Conservation (phyloP, 2,797 vertebrate genomes). For the Capromys pilorides region DNA sequence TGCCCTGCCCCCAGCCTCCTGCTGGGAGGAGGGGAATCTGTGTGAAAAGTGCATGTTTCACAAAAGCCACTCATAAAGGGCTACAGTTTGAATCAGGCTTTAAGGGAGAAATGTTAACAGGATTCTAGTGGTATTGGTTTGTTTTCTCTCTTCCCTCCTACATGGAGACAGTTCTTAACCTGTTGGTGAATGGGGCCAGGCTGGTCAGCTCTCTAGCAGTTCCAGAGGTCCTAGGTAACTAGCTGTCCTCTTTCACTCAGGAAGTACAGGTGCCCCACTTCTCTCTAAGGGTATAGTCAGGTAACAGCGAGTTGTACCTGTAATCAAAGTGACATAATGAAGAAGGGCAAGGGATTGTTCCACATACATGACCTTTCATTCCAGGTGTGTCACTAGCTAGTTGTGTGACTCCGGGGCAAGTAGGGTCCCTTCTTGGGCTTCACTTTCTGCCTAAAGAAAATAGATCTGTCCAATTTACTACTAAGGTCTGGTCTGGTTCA, state of each 20-base stretch:
- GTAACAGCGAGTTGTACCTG: neutral
- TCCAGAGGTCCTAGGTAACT: neutral
- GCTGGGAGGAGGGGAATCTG: slow-evolving; percentile 34
- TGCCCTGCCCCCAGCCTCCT: slow-evolving; percentile 12
- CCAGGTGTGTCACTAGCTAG: neutral
- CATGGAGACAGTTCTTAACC: neutral
- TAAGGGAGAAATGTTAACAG: slow-evolving; percentile 55
- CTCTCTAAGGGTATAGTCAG: accelerated
- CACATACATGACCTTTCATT: neutral
- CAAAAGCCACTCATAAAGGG: slow-evolving; percentile 39
- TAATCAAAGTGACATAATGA: neutral
- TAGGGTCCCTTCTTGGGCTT: neutral
- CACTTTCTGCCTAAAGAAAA: neutral
- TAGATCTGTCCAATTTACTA: neutral
- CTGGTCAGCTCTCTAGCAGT: neutral
- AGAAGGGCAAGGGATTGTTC: neutral
- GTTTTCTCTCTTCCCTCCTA: slow-evolving; percentile 27
- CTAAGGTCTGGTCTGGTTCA: neutral
- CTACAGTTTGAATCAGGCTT: slow-evolving; percentile 43
- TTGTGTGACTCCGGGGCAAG: neutral
- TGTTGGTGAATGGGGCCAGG: neutral
- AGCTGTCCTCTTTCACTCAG: neutral
- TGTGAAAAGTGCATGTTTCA: slow-evolving; percentile 60
- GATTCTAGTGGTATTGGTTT: neutral
- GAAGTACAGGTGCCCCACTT: neutral